Base-by-base conservation (phyloP, 2,113 vertebrate species). In the Ceratotherium simum region DNA sequence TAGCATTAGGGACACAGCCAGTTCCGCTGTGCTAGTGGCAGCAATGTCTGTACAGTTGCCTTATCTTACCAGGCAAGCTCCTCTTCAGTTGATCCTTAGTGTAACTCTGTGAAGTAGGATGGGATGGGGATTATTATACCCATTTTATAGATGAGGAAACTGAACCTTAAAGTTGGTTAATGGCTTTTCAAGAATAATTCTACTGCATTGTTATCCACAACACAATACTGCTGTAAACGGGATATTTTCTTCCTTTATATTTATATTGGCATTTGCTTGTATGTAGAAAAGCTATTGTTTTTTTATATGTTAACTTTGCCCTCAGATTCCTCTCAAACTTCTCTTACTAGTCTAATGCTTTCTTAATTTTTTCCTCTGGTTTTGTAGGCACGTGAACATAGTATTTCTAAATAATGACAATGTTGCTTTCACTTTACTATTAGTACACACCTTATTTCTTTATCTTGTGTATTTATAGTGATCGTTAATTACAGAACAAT, bases 381-480 rank as follows among this genome's bases (percentile, higher is more conserved):
- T 97, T 96, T 73, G 23, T 39, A 86, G 60, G 14, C n/a, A 62
- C 6, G 21, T 48, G 65, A 95, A 62, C 16, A 73, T 65, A 21
- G 1, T 16, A 9, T 54, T 13, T 72, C 65, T 94, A 82, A 81
- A 91, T 72, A 93, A 65, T 65, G 20, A n/a, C 29, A 73, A 5
- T 46, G 16, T 86, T 51, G 10, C 16, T 87, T 90, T 14, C 0
- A 20, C 0, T 87, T 95, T 80, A 60, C 27, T 94, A 10, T 69
- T 17, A 36, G 5, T 62, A 67, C 31, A 78, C 2, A 70, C 6
- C 8, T 75, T 39, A 72, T 46, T 83, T 78, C 8, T 81, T 96
- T 54, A 81, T 65, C 27, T 93, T 93, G 21, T 51, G 36, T 93
- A 54, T 96, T 85, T 88, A 10, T 23, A 64, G 54, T 86, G 31